A percentile compares a stretch with the other conserved stretches of the same genome.
Evolutionary conservation across 1,140 invertebrate species (phyloP).

Genomic region (Neodiprion pinetum): DNA sequence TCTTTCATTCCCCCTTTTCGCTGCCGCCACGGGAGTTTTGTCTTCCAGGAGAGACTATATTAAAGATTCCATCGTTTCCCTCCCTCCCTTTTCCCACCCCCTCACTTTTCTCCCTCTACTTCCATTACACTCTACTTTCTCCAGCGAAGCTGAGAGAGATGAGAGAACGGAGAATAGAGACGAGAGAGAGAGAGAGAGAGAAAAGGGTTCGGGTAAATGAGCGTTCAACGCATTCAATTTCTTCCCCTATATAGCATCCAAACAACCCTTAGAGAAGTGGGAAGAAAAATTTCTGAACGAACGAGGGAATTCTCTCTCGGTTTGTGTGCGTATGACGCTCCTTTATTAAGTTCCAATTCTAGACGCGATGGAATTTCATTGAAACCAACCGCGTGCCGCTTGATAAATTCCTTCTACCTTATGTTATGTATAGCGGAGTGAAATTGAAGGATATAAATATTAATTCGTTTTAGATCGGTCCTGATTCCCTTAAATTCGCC

Average conservation of each 20-base stretch:
- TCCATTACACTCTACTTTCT: too few species aligned
- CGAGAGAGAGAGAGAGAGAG: constrained; percentile 32
- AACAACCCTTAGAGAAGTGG: neutral
- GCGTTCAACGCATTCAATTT: constrained; percentile 58
- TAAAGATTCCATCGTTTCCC: constrained; percentile 49
- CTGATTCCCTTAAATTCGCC: too few species aligned
- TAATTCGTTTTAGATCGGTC: too few species aligned
- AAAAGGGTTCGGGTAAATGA: constrained; percentile 45
- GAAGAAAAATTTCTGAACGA: constrained; percentile 36
- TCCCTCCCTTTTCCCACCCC: neutral
- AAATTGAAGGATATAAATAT: too few species aligned
- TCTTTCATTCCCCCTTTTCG: constrained; percentile 24
- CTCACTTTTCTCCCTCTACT: constrained; percentile 4
- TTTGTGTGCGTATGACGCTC: constrained; percentile 49
- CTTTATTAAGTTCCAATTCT: constrained; percentile 59
- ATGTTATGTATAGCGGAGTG: too few species aligned
- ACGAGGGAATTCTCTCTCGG: constrained; percentile 40
- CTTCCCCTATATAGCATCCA: constrained; percentile 16
- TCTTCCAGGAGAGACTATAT: constrained; percentile 44
- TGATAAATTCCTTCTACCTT: too few species aligned
- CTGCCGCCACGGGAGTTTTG: neutral
- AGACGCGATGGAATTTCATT: constrained; percentile 23
- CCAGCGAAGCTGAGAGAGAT: neutral
- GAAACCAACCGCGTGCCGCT: neutral
- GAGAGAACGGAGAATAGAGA: constrained; percentile 31